A percentile compares a stretch with the other conserved stretches of the same genome.
These are phyloP conservation scores for Prochilodus magdalenae DNA, from an alignment of 2,113 vertebrate species.

Conservation along the genomic window DNA sequence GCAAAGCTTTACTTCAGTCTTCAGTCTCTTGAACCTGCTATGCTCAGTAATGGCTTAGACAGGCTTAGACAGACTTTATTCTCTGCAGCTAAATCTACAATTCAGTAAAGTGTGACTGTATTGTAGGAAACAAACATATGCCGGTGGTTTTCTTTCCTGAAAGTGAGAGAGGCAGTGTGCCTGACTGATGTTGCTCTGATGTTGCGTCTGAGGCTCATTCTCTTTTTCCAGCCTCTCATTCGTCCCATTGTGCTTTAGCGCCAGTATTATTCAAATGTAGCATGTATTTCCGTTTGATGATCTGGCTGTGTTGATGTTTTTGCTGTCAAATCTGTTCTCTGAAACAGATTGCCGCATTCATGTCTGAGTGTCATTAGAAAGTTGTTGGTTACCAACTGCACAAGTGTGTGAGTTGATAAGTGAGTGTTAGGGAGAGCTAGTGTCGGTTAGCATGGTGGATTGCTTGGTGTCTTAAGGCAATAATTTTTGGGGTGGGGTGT, in stretches of 20 bases:
- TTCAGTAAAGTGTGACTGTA: no score
- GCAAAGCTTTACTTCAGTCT: no score
- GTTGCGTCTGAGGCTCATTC: neutral
- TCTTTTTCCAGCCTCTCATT: neutral
- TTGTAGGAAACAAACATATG: no score
- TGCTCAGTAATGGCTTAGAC: no score
- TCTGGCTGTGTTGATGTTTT: neutral
- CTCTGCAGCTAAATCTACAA: no score
- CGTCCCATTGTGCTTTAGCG: neutral
- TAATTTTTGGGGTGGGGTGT: neutral
- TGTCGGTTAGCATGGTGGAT: constrained; percentile 1
- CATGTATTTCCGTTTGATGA: neutral
- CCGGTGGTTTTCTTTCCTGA: no score
- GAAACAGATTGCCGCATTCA: no score
- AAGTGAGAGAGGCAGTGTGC: neutral
- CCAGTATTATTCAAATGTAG: no score
- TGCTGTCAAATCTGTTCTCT: neutral
- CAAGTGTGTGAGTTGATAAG: neutral
- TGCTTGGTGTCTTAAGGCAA: constrained; percentile 11
- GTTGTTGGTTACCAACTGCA: no score
- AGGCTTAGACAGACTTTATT: no score
- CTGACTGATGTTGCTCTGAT: neutral
- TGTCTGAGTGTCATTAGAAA: neutral
- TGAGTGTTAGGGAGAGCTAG: neutral
- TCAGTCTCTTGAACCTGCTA: no score